Conservation (phyloP, 2,113 vertebrate species). For the Centropus bengalensis region DNA sequence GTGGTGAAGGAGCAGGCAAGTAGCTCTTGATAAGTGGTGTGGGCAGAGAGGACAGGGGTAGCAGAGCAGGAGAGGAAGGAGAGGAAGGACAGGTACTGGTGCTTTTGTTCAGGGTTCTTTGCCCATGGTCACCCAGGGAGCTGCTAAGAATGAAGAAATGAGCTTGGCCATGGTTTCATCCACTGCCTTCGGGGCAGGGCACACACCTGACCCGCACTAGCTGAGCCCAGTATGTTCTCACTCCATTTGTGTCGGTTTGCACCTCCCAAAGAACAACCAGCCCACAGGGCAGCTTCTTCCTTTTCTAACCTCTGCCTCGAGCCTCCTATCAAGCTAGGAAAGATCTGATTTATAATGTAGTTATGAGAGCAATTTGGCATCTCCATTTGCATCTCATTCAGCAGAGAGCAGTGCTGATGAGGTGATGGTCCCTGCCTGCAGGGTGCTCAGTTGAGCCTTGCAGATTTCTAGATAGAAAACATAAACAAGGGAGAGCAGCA, state of each 20-base stretch:
- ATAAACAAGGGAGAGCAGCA: too few relatives aligned
- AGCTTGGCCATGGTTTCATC: background rate
- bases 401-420: background rate
- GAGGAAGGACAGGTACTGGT: background rate
- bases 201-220: background rate
- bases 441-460: background rate
- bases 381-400: background rate
- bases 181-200: background rate
- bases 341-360: background rate
- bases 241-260: background rate
- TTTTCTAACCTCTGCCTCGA: background rate
- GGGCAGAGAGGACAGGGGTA: background rate
- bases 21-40: background rate
- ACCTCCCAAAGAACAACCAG: background rate
- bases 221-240: background rate
- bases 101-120: background rate
- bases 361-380: background rate
- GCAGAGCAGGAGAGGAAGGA: background rate
- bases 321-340: background rate
- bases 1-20: background rate
- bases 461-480: too few relatives aligned
- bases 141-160: background rate
- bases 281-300: background rate
- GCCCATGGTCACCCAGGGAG: background rate
- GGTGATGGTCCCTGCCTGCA: background rate